Evolutionary conservation across 2,797 vertebrate genomes (phyloP).

Genomic region (Myotis vivesi): DNA sequence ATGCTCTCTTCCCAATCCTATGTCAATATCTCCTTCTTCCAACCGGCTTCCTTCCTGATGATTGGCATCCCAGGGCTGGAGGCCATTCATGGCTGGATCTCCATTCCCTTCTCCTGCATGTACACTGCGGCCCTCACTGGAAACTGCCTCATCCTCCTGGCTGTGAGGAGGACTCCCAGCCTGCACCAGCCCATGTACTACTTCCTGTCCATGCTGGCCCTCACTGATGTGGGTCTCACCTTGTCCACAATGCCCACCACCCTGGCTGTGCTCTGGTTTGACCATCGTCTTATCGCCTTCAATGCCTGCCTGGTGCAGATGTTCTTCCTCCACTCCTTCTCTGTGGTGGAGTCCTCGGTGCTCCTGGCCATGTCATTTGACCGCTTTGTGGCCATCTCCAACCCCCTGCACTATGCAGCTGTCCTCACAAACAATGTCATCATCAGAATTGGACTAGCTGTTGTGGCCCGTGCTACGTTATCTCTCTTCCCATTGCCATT

Average conservation of each 20-base stretch:
- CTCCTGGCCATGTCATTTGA: conserved; percentile 70
- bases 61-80: conserved; percentile 65
- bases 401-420: conserved; percentile 27
- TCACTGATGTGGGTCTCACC: conserved; percentile 39
- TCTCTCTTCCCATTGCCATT: conserved; percentile 54
- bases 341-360: conserved; percentile 52
- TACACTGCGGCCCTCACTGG: conserved; percentile 35
- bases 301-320: conserved; percentile 60
- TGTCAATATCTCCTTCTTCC: conserved; percentile 57
- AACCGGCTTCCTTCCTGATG: conserved; percentile 62
- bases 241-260: conserved; percentile 59
- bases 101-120: conserved; percentile 52
- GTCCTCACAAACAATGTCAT: conserved; percentile 51
- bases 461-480: background rate
- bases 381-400: conserved; percentile 55
- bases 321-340: conserved; percentile 67
- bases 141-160: conserved; percentile 60
- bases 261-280: conserved; percentile 63
- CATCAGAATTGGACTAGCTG: background rate
- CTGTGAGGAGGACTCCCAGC: background rate
- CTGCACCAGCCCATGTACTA: conserved; percentile 67
- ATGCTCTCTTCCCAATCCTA: background rate
- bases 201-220: conserved; percentile 64
- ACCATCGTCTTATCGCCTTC: background rate
- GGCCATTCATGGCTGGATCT: background rate